Conservation (phyloP, 1,140 invertebrate genomes). For the Alviniconcha marisindica region DNA sequence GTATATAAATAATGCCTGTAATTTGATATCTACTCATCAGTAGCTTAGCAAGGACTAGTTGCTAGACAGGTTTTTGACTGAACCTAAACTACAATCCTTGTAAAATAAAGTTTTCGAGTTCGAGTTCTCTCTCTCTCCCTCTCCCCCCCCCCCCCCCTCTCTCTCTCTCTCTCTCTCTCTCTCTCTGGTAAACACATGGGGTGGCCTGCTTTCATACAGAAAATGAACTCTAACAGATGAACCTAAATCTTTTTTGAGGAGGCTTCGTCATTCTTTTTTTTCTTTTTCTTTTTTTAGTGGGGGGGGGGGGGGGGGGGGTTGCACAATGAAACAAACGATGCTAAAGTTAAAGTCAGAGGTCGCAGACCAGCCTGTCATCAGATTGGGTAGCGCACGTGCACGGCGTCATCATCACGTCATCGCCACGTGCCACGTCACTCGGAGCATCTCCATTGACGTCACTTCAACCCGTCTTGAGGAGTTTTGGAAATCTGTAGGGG, state of each 20-base stretch:
- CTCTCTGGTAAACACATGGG: not conserved
- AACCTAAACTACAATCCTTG: too few relatives aligned
- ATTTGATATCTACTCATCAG: too few relatives aligned
- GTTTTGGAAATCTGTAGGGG: not conserved
- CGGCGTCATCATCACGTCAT: not conserved
- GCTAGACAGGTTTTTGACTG: too few relatives aligned
- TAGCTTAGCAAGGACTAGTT: too few relatives aligned
- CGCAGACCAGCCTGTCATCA: not conserved
- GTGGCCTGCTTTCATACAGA: not conserved
- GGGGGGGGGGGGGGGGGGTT: not conserved
- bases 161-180: not conserved
- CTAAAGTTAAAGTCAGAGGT: not conserved
- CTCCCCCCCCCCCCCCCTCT: not conserved
- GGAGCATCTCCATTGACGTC: not conserved
- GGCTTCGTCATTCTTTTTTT: too few relatives aligned
- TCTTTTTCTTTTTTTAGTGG: not conserved
- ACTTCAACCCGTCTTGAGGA: not conserved
- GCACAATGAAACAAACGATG: not conserved
- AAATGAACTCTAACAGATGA: not conserved
- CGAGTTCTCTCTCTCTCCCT: not conserved
- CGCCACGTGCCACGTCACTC: not conserved
- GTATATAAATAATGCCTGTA: too few relatives aligned
- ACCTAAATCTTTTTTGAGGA: too few relatives aligned
- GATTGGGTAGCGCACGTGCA: not conserved
- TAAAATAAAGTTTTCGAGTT: too few relatives aligned